A percentile compares a stretch with the other conserved stretches of the same genome.
Evolutionary conservation across 2,113 vertebrate genomes (phyloP).

Genomic region (Condylura cristata): DNA sequence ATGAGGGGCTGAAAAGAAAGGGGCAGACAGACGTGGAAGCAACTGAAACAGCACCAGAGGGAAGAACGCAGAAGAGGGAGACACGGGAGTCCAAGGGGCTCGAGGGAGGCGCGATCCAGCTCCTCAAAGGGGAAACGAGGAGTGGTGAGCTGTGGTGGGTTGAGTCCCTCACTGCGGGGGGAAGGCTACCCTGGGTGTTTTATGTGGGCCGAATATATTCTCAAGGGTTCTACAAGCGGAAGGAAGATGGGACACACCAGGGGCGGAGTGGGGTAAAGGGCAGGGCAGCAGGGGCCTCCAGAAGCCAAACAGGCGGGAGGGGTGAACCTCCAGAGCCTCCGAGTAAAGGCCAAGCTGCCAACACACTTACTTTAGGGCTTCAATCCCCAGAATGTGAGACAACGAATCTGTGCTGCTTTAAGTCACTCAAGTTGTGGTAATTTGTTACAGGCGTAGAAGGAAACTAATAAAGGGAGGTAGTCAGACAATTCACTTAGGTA

Average conservation of each 20-base stretch:
- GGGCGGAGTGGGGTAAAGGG: not conserved
- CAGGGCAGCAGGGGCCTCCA: not conserved
- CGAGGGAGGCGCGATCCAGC: not conserved
- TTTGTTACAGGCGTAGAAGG: not conserved
- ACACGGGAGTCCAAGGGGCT: not conserved
- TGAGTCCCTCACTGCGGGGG: not conserved
- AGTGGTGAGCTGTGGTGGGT: accelerated
- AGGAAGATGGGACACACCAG: too few relatives aligned
- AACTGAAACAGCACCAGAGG: not conserved
- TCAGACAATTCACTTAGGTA: too few relatives aligned
- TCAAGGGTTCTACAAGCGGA: not conserved
- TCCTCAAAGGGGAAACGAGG: not conserved
- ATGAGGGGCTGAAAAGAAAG: not conserved
- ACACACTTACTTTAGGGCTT: not conserved
- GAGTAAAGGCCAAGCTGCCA: not conserved
- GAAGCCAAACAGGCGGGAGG: not conserved
- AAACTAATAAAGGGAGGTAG: not conserved
- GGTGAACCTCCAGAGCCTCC: not conserved
- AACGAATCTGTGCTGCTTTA: not conserved
- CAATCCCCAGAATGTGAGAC: not conserved
- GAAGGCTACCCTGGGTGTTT: not conserved
- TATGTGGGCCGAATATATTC: not conserved
- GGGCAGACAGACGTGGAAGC: not conserved
- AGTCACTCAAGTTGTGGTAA: not conserved
- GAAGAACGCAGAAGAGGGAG: not conserved